Base-by-base conservation (phyloP, 1,140 invertebrate genomes). In the Lucilia cuprina region DNA sequence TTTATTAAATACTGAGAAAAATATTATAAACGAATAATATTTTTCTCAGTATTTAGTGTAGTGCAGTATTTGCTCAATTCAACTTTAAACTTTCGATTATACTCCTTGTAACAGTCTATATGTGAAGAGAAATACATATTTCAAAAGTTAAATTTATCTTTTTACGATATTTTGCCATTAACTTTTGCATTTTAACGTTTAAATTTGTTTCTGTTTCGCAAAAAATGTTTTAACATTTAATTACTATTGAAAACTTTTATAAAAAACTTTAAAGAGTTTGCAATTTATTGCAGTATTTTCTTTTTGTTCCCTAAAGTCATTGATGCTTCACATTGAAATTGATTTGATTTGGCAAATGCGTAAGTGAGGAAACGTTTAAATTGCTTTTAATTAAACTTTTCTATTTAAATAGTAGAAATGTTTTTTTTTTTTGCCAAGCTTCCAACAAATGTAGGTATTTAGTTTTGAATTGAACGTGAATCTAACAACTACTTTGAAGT, bases 331-430 rank as follows among this genome's bases (percentile, higher is more conserved):
- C 7, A 70, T 19, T 70, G 19, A 70, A 70, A 70, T 70, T 70
- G 60, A 70, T 70, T 70, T 70, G 60, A 70, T 70, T 70, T 70
- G 19, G 19, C n/a, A 21, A 70, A 70, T 21, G 60, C 60, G 60
- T 70, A 19, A 70, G 60, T 70, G 60, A 21, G 19, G 25, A 70
- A 70, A 70, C 60, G 60, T 70, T 70, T 70, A 70, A 70, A 70
- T 70, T 3, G 60, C 8, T 70, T 70, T 70, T 70, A 70, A 70
- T 70, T 70, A 70, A 70, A 70, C 17, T 21, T 70, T 70, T 70
- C n/a, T 70, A 70, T 70, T 70, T 70, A 21, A 60, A 70, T 19
- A 19, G 13, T 12, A 60, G 4, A 70, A 70, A 70, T n/a, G 17
- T 21, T 0, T 21, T 30, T 30, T 30, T 30, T 30, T 30, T 30